A percentile compares a stretch with the other conserved stretches of the same genome.
phyloP scores from a whole-genome alignment of 2,113 vertebrate genomes.

The Tor tambroides region DNA sequence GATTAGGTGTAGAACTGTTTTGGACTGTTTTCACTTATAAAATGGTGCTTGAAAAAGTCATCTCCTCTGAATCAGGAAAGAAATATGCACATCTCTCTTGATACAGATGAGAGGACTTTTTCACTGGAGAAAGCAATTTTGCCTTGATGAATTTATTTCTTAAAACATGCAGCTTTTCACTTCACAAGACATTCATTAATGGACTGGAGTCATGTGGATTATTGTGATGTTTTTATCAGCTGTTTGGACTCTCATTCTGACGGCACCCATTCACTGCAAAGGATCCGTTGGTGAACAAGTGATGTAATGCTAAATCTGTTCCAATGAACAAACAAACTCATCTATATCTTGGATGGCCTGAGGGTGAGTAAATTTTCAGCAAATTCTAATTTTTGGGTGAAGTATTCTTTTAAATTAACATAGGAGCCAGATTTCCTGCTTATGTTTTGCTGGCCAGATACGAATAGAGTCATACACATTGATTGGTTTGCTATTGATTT shows the following conservation, averaged over 20 bases:
- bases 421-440: too few relatives aligned
- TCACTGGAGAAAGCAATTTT: not conserved
- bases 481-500: not conserved
- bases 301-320: not conserved
- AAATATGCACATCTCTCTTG: not conserved
- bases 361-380: not conserved
- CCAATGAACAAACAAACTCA: not conserved
- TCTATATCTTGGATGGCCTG: not conserved
- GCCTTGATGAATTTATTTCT: not conserved
- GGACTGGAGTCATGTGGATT: not conserved
- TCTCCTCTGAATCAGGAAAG: not conserved
- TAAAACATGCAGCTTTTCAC: not conserved
- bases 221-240: not conserved
- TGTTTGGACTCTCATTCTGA: not conserved
- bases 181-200: not conserved
- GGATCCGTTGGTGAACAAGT: not conserved
- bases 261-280: not conserved
- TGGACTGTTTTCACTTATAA: too few relatives aligned
- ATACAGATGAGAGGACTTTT: not conserved
- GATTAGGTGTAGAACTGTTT: not conserved
- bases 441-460: not conserved
- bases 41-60: not conserved
- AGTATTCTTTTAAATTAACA: not conserved
- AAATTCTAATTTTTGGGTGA: too few relatives aligned
- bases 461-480: not conserved